Percentiles rank a stretch among this genome's conserved stretches.
Evolutionary conservation across 2,888 invertebrate species (phyloP).

Genomic region (Synanthedon andrenaeformis): DNA sequence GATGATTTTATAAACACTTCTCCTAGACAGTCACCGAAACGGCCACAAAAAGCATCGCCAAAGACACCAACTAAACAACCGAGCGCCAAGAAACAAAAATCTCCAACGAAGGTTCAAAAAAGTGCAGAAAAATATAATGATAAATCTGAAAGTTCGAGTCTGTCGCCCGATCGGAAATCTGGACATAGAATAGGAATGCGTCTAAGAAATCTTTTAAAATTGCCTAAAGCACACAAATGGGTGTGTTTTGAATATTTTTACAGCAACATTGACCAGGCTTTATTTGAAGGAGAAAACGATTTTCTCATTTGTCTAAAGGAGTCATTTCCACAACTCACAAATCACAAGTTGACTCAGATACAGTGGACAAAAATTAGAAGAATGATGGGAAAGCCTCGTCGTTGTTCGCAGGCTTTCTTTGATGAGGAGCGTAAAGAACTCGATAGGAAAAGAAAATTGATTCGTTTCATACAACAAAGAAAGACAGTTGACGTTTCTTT

Average conservation of each 20-base stretch:
- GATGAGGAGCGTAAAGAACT: slow-evolving; percentile 93
- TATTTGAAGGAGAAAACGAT: slow-evolving; percentile 97
- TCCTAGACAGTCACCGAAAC: slow-evolving; percentile 78
- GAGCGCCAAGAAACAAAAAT: slow-evolving; percentile 60
- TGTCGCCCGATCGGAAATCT: slow-evolving; percentile 82
- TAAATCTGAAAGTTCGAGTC: slow-evolving; percentile 44
- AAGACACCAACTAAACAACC: slow-evolving; percentile 52
- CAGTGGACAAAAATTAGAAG: slow-evolving; percentile 97
- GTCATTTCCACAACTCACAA: slow-evolving; percentile 92
- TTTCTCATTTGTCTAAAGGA: slow-evolving; percentile 94
- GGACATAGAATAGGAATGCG: slow-evolving; percentile 92
- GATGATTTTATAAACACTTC: slow-evolving; percentile 86
- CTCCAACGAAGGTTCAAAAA: slow-evolving; percentile 66
- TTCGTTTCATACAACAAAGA: slow-evolving; percentile 91
- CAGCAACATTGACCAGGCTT: slow-evolving; percentile 94
- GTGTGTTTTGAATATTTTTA: slow-evolving; percentile 99
- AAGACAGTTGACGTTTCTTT: slow-evolving; percentile 84
- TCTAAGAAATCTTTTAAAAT: slow-evolving; percentile 90
- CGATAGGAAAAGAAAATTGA: slow-evolving; percentile 90
- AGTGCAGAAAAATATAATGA: slow-evolving; percentile 53
- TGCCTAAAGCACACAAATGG: slow-evolving; percentile 99
- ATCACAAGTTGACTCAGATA: slow-evolving; percentile 83
- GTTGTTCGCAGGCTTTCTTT: slow-evolving; percentile 95
- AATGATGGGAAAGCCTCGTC: slow-evolving; percentile 96
- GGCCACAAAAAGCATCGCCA: slow-evolving; percentile 71